These are phyloP conservation scores for Penaeus chinensis DNA, from an alignment of 1,140 invertebrate genomes.

Conservation along the genomic window DNA sequence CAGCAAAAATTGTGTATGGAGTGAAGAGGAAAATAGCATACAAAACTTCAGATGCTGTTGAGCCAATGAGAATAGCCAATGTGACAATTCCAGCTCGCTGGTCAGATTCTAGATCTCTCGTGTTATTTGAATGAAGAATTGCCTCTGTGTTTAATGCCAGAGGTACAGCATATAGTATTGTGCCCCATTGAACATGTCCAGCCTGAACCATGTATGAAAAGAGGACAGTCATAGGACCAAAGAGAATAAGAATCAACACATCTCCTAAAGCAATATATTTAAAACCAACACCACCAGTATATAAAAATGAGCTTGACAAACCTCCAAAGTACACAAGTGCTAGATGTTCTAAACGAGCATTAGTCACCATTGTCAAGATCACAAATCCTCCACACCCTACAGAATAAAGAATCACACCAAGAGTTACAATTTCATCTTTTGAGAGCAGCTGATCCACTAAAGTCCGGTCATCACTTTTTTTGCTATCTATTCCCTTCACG, in stretches of 20 bases:
- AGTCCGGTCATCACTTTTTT: constrained; percentile 88
- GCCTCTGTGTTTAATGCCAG: constrained; percentile 94
- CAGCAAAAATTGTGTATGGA: constrained; percentile 90
- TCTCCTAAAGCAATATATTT: constrained; percentile 95
- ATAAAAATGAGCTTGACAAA: constrained; percentile 91
- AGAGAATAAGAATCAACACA: constrained; percentile 88
- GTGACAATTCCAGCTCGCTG: constrained; percentile 89
- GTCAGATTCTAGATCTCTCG: constrained; percentile 88
- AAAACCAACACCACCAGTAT: constrained; percentile 91
- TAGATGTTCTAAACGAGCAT: constrained; percentile 92
- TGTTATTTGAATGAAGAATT: constrained; percentile 95
- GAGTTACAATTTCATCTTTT: constrained; percentile 85
- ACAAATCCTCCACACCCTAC: constrained; percentile 91
- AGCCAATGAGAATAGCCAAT: constrained; percentile 91
- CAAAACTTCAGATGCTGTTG: constrained; percentile 88
- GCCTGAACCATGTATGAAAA: constrained; percentile 94
- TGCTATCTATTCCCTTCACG: constrained; percentile 90
- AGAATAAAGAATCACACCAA: constrained; percentile 88
- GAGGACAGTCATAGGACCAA: constrained; percentile 93
- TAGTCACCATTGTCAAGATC: constrained; percentile 81
- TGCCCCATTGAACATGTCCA: constrained; percentile 84
- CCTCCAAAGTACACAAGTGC: constrained; percentile 95
- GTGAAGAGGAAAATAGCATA: constrained; percentile 91
- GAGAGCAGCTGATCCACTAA: constrained; percentile 89
- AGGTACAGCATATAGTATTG: constrained; percentile 93